Evolutionary conservation across 1,140 invertebrate species (phyloP), one percentile per base, ranked within the genome.

Genomic region (Dendrolimus punctatus): DNA sequence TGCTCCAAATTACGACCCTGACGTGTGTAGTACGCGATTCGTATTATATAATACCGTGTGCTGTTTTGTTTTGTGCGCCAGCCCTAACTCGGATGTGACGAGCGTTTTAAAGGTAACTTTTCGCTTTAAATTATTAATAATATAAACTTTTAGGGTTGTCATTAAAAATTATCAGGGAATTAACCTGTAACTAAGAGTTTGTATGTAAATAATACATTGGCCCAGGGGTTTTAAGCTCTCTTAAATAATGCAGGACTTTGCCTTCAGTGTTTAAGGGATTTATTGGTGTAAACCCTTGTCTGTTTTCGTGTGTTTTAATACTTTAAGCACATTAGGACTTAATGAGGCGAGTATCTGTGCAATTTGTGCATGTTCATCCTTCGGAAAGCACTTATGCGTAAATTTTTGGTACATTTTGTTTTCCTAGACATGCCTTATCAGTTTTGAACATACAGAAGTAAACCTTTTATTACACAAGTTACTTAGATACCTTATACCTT

Each of bases 41-140:
- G 57, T 62, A 68, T 64, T 78, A 81, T 79, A 81, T 80, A 81
- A 79, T 79, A 80, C 73, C 53, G 62, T 63, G 67, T 74, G 70
- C 60, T 73, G 69, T 81, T 79, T 75, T 68, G 23, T 23, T 23
- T 82, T 76, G 73, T 73, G 79, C 82, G 65, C 54, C 56, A 51
- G 46, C 59, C 55, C 59, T 61, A 54, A 47, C 45, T 47, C 59
- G 59, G 59, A 61, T 61, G 48, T 54, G 54, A 51, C 45, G 55
- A 50, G 40, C 49, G 51, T 46, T 49, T 10, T 39, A 36, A 55
- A 63, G 55, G 59, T 59, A 64, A 55, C 50, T 60, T 55, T 51
- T 41, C 47, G 44, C n/a, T n/a, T 45, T 45, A 6, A 45, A 38
- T 52, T 7, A 45, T 53, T 40, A 53, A 53, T 53, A 47, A 41